Percentiles rank a stretch among this genome's conserved stretches.
phyloP scores from a whole-genome alignment of 2,113 vertebrate species.

The Epinephelus fuscoguttatus region DNA sequence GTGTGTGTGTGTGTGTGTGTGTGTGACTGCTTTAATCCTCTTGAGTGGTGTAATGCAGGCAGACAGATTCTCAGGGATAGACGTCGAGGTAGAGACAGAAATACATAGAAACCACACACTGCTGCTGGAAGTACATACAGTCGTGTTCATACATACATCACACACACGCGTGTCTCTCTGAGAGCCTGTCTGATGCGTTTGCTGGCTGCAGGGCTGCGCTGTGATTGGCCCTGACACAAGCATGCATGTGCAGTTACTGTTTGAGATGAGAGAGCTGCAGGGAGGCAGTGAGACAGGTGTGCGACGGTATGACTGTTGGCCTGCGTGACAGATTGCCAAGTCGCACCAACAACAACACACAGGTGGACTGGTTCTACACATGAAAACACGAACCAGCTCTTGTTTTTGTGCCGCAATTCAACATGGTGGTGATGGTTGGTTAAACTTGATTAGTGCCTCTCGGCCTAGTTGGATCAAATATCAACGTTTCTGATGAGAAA shows the following conservation, averaged over 20 bases:
- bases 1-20: constrained; percentile 28
- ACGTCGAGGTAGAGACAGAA: constrained; percentile 52
- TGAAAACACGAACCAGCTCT: constrained; percentile 55
- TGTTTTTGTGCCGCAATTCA: not conserved
- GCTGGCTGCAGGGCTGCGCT: constrained; percentile 41
- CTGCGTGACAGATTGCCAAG: constrained; percentile 48
- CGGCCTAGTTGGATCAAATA: not conserved
- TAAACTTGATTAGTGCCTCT: not conserved
- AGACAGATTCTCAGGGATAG: constrained; percentile 68
- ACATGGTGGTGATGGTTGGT: not conserved
- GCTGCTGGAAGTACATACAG: not conserved
- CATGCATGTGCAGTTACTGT: constrained; percentile 42
- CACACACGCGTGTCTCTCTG: not conserved
- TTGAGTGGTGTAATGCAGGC: constrained; percentile 72
- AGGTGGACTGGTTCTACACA: constrained; percentile 42
- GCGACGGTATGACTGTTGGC: constrained; percentile 48
- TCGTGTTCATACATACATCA: constrained; percentile 9
- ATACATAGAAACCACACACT: constrained; percentile 37
- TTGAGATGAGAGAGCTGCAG: constrained; percentile 44
- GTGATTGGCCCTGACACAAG: constrained; percentile 41
- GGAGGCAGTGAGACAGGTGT: constrained; percentile 69
- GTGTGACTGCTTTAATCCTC: constrained; percentile 74
- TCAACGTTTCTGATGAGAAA: constrained; percentile 13
- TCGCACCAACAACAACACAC: constrained; percentile 64
- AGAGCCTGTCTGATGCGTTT: constrained; percentile 24